Percentiles rank a stretch among this genome's conserved stretches.
Evolutionary conservation across 37 sponge, comb jelly and placozoan species (phyloP).

Genomic region (Geodia barretti): DNA sequence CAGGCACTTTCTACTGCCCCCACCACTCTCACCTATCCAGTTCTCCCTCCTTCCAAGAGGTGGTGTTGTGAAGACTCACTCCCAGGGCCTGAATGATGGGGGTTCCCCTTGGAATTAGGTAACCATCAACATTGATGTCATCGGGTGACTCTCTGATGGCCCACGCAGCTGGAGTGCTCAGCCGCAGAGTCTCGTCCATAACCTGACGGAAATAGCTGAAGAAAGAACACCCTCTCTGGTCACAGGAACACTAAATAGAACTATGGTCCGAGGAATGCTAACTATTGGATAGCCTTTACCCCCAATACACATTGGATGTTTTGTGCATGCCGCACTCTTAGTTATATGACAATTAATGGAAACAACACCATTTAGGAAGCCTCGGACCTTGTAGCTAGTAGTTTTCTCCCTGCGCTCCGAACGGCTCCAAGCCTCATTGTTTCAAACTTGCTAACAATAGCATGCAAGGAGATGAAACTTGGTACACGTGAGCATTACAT

Average conservation of each 20-base stretch:
- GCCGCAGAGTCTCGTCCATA: conserved; percentile 81
- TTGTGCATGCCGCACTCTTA: too few relatives aligned
- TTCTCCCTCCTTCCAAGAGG: conserved; percentile 62
- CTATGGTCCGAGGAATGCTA: too few relatives aligned
- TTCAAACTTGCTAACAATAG: too few relatives aligned
- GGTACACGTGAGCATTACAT: too few relatives aligned
- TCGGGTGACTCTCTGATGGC: conserved; percentile 73
- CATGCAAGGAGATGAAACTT: too few relatives aligned
- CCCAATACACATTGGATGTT: not conserved
- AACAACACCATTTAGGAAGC: too few relatives aligned
- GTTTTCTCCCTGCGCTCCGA: too few relatives aligned
- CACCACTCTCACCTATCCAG: not conserved
- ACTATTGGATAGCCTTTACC: too few relatives aligned
- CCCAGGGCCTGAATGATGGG: conserved; percentile 92
- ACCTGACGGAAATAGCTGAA: conserved; percentile 77
- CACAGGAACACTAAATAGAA: not conserved
- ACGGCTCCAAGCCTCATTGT: too few relatives aligned
- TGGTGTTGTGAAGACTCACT: conserved; percentile 67
- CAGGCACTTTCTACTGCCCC: too few relatives aligned
- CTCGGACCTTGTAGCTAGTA: too few relatives aligned
- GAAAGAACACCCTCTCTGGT: not conserved
- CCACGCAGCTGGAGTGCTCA: conserved; percentile 85
- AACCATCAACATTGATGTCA: conserved; percentile 71
- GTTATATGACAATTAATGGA: too few relatives aligned
- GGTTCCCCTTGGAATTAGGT: conserved; percentile 69